Conservation (phyloP, 92 coral and sea anemone species). For the Isaurus tuberculatus region DNA sequence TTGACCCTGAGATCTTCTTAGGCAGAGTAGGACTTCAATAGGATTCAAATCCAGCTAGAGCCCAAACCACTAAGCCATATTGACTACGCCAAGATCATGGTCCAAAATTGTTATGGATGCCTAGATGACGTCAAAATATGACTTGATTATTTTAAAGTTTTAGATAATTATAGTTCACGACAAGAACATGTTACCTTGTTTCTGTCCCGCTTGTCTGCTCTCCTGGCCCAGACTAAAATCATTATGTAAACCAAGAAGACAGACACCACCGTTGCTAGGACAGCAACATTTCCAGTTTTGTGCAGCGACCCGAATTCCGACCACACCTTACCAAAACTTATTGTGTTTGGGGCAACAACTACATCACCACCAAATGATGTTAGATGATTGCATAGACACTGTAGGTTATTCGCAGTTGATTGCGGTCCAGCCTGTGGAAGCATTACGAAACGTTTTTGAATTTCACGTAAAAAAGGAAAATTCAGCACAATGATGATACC, state of each 20-base stretch:
- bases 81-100: too few relatives aligned
- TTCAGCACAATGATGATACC: too few relatives aligned
- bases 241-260: conserved; percentile 33
- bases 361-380: conserved; percentile 47
- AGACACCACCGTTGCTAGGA: conserved; percentile 36
- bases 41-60: too few relatives aligned
- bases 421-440: conserved; percentile 24
- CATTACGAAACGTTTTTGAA: too few relatives aligned
- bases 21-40: too few relatives aligned
- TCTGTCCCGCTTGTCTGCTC: conserved; percentile 50
- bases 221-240: conserved; percentile 48
- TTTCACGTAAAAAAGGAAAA: too few relatives aligned
- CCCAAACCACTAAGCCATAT: too few relatives aligned
- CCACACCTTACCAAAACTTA: conserved; percentile 48
- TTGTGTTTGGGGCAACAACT: conserved; percentile 52
- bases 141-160: too few relatives aligned
- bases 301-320: conserved; percentile 37
- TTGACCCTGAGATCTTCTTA: too few relatives aligned
- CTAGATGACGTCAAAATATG: too few relatives aligned
- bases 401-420: conserved; percentile 3
- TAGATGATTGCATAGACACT: conserved; percentile 51
- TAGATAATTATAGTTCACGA: too few relatives aligned
- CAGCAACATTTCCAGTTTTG: conserved; percentile 44
- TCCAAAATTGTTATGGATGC: too few relatives aligned
- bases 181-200: conserved; percentile 44